A percentile compares a stretch with the other conserved stretches of the same genome.
These are phyloP conservation scores for Cotesia chilonis DNA, from an alignment of 1,140 invertebrate species.

Conservation along the genomic window DNA sequence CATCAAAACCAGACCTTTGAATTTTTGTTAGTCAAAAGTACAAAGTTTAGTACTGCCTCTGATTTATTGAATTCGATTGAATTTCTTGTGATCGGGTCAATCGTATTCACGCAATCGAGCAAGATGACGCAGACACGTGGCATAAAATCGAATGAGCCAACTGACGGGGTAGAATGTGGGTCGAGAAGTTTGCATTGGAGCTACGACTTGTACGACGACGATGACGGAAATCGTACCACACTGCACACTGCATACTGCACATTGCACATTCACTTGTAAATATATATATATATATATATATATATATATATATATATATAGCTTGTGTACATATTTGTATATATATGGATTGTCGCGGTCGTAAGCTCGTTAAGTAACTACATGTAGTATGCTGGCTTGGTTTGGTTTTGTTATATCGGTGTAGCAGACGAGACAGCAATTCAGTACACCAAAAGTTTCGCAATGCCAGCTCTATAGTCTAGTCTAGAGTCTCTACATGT, in stretches of 20 bases:
- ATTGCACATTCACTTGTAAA: conserved; percentile 17
- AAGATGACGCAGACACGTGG: background rate
- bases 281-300: too few relatives aligned
- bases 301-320: too few relatives aligned
- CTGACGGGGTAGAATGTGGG: conserved; percentile 27
- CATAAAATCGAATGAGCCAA: conserved; percentile 9
- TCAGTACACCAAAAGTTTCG: conserved; percentile 11
- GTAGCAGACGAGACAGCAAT: background rate
- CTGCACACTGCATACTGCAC: conserved; percentile 9
- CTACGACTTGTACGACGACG: too few relatives aligned
- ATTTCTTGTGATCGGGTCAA: conserved; percentile 5
- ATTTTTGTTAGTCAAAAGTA: too few relatives aligned
- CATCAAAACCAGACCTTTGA: too few relatives aligned
- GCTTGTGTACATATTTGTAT: conserved; percentile 6
- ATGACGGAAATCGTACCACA: conserved; percentile 39
- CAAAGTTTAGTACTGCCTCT: too few relatives aligned
- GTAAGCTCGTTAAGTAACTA: conserved; percentile 37
- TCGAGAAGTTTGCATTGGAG: conserved; percentile 40
- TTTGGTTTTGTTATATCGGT: background rate
- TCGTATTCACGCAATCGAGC: too few relatives aligned
- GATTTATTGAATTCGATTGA: background rate
- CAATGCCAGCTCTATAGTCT: background rate
- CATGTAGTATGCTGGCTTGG: background rate
- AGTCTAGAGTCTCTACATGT: background rate
- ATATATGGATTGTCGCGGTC: conserved; percentile 14